phyloP scores from a whole-genome alignment of 23 tunicate genomes.

The Corella eumyota region DNA sequence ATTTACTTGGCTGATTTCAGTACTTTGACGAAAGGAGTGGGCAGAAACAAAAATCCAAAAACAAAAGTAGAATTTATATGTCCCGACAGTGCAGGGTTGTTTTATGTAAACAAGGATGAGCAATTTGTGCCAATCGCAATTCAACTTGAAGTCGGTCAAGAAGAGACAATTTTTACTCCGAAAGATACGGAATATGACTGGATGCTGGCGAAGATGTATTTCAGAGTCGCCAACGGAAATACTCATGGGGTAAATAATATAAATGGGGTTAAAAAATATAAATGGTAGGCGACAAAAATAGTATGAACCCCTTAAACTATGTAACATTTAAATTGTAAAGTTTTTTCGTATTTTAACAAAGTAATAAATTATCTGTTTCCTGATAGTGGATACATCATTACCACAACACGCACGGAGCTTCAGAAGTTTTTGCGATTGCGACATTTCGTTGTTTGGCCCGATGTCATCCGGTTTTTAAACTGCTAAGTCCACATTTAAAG shows the following conservation, averaged over 20 bases:
- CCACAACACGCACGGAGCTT: constrained; percentile 24
- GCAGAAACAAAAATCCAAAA: constrained; percentile 8
- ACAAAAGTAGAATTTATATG: constrained; percentile 2
- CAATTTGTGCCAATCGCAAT: constrained; percentile 27
- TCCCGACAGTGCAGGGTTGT: constrained; percentile 13
- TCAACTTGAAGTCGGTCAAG: constrained; percentile 13
- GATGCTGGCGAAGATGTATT: constrained; percentile 38
- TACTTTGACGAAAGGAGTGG: constrained; percentile 2
- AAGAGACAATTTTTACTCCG: constrained; percentile 18
- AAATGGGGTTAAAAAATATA: background rate
- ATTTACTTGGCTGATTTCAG: constrained; percentile 21
- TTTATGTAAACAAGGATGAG: constrained; percentile 4
- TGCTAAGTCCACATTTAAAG: constrained; percentile 28
- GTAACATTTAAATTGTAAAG: too few relatives aligned
- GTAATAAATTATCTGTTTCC: too few relatives aligned
- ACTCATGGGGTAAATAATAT: constrained; percentile 21
- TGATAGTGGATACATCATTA: constrained; percentile 39
- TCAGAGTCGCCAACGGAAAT: constrained; percentile 1
- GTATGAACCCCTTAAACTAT: too few relatives aligned
- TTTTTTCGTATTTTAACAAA: too few relatives aligned
- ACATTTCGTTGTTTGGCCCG: constrained; percentile 34
- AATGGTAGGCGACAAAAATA: too few relatives aligned
- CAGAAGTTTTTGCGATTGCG: constrained; percentile 31
- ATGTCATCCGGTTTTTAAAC: constrained; percentile 39
- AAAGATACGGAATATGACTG: constrained; percentile 23